Conservation (phyloP, 1,140 invertebrate genomes). For the Tetragonula clypearis region DNA sequence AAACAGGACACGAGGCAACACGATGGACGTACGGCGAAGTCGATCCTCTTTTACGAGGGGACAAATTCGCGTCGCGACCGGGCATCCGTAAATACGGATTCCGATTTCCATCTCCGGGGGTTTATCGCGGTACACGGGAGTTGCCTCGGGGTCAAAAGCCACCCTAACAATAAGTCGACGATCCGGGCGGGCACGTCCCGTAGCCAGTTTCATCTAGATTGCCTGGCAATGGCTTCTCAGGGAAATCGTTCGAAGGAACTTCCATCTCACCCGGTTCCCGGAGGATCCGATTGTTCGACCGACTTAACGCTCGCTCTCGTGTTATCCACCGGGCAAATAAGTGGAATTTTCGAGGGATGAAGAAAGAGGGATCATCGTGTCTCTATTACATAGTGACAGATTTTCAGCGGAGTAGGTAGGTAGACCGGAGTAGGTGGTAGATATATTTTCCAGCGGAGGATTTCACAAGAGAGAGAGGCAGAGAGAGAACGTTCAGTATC, state of each 20-base stretch:
- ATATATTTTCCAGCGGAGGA: background rate
- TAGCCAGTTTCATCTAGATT: slow-evolving; percentile 29
- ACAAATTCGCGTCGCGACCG: slow-evolving; percentile 15
- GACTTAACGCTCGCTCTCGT: background rate
- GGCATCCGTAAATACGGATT: slow-evolving; percentile 37
- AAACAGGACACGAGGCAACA: background rate
- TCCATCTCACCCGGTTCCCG: background rate
- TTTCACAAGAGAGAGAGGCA: background rate
- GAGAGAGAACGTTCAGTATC: background rate
- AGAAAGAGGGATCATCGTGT: slow-evolving; percentile 19
- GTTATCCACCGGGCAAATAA: slow-evolving; percentile 17
- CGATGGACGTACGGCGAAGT: no score
- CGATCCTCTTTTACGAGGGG: slow-evolving; percentile 20
- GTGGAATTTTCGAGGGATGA: slow-evolving; percentile 9
- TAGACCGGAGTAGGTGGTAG: no score
- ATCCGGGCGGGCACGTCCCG: background rate
- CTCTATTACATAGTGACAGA: background rate
- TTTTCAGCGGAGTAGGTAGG: background rate
- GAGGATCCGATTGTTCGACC: slow-evolving; percentile 25
- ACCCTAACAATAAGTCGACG: slow-evolving; percentile 45
- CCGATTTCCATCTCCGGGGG: slow-evolving; percentile 48
- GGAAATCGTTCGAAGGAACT: slow-evolving; percentile 36
- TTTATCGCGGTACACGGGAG: slow-evolving; percentile 34
- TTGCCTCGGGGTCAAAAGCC: slow-evolving; percentile 42
- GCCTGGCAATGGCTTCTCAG: slow-evolving; percentile 43